Evolutionary conservation across 2,888 invertebrate genomes (phyloP).

Genomic region (Coelogynopora nodosa): DNA sequence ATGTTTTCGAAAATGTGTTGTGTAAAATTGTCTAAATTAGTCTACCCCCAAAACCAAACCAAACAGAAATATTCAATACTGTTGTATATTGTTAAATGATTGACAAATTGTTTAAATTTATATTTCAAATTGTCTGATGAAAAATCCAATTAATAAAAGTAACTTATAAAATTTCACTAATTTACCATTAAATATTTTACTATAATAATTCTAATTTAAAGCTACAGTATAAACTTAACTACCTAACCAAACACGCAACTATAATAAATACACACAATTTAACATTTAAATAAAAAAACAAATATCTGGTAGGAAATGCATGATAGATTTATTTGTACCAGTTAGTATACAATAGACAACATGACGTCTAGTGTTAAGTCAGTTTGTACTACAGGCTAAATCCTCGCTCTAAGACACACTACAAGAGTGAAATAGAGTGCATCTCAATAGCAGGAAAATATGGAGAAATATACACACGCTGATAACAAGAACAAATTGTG

Average conservation of each 20-base stretch:
- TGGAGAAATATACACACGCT: conserved; percentile 21
- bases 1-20: no score
- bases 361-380: background rate
- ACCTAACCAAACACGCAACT: background rate
- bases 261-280: background rate
- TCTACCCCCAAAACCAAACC: no score
- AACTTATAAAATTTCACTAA: no score
- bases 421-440: background rate
- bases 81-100: no score
- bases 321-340: conserved; percentile 23
- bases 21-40: no score
- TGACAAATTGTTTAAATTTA: no score
- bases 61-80: no score
- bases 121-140: no score
- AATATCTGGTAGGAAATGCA: background rate
- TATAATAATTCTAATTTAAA: no score
- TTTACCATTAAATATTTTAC: no score
- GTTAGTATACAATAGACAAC: conserved; percentile 21
- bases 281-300: background rate
- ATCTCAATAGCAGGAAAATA: background rate
- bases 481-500: conserved; percentile 9
- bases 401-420: background rate
- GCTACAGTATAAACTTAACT: no score
- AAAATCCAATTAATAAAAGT: no score
- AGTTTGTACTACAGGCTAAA: background rate